A percentile compares a stretch with the other conserved stretches of the same genome.
Conservation (phyloP, 2,797 vertebrate genomes). For the Dendrocincla fuliginosa region DNA sequence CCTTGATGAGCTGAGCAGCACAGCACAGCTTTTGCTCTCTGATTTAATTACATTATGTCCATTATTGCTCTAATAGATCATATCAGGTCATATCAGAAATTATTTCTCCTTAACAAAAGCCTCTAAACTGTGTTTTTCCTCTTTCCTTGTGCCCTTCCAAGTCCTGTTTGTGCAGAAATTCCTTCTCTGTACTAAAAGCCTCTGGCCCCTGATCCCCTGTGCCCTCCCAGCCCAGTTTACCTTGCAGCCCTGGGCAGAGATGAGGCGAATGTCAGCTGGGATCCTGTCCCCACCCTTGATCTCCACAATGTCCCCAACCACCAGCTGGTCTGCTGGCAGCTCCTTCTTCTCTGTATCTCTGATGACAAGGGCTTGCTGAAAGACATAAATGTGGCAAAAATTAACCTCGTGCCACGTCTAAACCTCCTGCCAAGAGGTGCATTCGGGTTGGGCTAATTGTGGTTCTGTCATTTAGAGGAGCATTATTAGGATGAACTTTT, state of each 20-base stretch:
- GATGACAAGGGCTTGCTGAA: slow-evolving; percentile 80
- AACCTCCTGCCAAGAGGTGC: too few species aligned
- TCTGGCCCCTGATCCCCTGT: neutral
- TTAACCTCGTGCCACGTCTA: neutral
- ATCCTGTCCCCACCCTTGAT: slow-evolving; percentile 83
- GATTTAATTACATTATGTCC: neutral
- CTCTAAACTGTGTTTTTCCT: neutral
- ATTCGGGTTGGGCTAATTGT: neutral
- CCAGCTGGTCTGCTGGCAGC: slow-evolving; percentile 76
- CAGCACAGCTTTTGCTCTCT: neutral
- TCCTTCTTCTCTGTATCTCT: slow-evolving; percentile 77
- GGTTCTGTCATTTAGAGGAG: neutral
- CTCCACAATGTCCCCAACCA: slow-evolving; percentile 81
- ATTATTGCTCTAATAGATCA: neutral
- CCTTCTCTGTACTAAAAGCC: rapidly evolving
- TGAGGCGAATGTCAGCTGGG: slow-evolving; percentile 79
- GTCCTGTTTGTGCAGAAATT: neutral
- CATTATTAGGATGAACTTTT: neutral
- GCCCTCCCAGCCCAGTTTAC: slow-evolving; percentile 29
- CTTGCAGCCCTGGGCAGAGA: slow-evolving; percentile 78
- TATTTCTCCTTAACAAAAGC: neutral
- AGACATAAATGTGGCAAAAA: neutral
- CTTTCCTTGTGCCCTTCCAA: neutral
- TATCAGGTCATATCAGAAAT: rapidly evolving
- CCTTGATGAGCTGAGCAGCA: neutral